Evolutionary conservation across 2,797 vertebrate genomes (phyloP).

Genomic region (Schizopygopsis pylzovi): DNA sequence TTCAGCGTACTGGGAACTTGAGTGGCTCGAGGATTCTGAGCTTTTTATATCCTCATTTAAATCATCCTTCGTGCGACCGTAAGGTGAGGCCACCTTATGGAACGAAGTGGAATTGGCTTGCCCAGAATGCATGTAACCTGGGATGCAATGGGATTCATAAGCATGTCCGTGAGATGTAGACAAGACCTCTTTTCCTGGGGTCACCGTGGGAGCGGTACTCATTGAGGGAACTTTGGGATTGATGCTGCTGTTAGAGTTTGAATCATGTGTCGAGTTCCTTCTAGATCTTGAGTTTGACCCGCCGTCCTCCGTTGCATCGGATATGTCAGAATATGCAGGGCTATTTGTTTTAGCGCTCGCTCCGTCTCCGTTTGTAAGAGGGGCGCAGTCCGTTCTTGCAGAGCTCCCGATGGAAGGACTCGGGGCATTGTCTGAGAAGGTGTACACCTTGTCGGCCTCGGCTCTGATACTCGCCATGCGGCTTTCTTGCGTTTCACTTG

Average conservation of each 20-base stretch:
- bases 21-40: constrained; percentile 67
- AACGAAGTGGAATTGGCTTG: constrained; percentile 78
- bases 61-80: constrained; percentile 86
- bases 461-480: constrained; percentile 99
- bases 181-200: constrained; percentile 86
- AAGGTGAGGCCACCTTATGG: constrained; percentile 78
- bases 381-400: constrained; percentile 86
- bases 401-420: constrained; percentile 96
- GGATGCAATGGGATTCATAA: constrained; percentile 95
- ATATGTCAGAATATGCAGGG: constrained; percentile 97
- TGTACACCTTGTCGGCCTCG: constrained; percentile 98
- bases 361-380: constrained; percentile 85
- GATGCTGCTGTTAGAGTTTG: constrained; percentile 74
- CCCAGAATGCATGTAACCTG: constrained; percentile 89
- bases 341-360: constrained; percentile 89
- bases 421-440: constrained; percentile 97
- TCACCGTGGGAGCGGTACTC: constrained; percentile 57
- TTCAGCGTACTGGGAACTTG: constrained; percentile 87
- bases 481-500: constrained; percentile 92
- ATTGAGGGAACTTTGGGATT: constrained; percentile 81
- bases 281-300: constrained; percentile 91
- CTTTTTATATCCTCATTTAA: constrained; percentile 85
- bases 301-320: constrained; percentile 93
- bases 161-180: constrained; percentile 92
- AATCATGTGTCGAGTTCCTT: constrained; percentile 75